Evolutionary conservation across 2,113 vertebrate species (phyloP).

Genomic region (Arenaria interpres): DNA sequence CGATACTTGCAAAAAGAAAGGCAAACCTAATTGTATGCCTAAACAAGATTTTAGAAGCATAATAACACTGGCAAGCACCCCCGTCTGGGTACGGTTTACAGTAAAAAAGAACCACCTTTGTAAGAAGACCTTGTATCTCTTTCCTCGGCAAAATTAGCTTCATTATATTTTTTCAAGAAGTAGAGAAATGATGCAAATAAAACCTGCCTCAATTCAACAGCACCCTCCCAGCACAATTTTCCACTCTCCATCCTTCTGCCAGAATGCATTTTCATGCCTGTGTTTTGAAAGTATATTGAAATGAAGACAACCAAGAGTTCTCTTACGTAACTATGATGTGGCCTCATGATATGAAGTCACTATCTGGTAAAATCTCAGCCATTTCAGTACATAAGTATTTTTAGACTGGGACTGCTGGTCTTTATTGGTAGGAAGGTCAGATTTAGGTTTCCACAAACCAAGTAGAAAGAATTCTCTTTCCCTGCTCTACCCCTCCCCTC

Average conservation of each 20-base stretch:
- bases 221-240: neutral
- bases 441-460: neutral
- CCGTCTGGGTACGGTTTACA: neutral
- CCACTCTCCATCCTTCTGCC: neutral
- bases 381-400: neutral
- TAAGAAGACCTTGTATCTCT: neutral
- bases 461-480: neutral
- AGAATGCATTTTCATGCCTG: neutral
- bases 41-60: neutral
- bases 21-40: neutral
- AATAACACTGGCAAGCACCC: neutral
- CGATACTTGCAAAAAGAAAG: neutral
- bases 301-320: neutral
- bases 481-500: neutral
- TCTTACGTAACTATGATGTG: neutral
- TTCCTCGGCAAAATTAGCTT: neutral
- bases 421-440: neutral
- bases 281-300: neutral
- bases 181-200: neutral
- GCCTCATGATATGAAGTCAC: neutral
- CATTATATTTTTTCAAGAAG: neutral
- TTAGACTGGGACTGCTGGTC: neutral
- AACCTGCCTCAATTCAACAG: neutral
- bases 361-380: neutral
- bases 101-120: neutral